Evolutionary conservation across 2,113 vertebrate species (phyloP), one percentile per base, ranked within the genome.

Genomic region (Melospiza georgiana): DNA sequence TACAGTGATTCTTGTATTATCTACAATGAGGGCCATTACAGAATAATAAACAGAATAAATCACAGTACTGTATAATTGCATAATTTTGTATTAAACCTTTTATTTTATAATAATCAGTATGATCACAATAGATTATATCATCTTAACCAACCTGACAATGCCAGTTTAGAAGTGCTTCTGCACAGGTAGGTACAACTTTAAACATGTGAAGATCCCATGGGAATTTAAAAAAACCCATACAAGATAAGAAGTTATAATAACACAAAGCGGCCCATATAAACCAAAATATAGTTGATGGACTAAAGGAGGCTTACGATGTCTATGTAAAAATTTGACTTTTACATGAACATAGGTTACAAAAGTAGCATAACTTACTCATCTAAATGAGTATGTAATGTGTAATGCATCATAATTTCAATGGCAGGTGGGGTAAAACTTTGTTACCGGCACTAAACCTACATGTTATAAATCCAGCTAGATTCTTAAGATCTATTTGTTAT

Each of bases 201-300:
- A n/a, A 48, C 9, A 5, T 41, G 12, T 15, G 37, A 57, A 52
- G 44, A 33, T 57, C 28, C 20, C 10, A 20, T 33, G 10, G 15
- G 39, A 15, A 30, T 48, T 48, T 48, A 7, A 33, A n/a, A 76
- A 51, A 30, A 28, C 23, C 61, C 37, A 30, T 23, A 59, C 78
- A 17, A 28, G 8, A 3, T 16, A 41, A 10, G 10, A 61, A 65
- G 41, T 39, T 0, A 2, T 27, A 79, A 52, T 24, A 84, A 73
- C 8, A 22, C 3, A 1, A 19, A 13, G 21, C n/a, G 13, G 5
- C 3, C 27, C 3, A 1, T 73, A 30, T 16, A 46, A 74, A 37
- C 12, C 12, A 68, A 58, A 78, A 72, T 6, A 15, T 41, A 59
- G 10, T 1, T 44, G 69, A 11, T 12, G 7, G 2, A 37, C 7